Evolutionary conservation across 2,113 vertebrate genomes (phyloP).

Genomic region (Nannospalax galili): DNA sequence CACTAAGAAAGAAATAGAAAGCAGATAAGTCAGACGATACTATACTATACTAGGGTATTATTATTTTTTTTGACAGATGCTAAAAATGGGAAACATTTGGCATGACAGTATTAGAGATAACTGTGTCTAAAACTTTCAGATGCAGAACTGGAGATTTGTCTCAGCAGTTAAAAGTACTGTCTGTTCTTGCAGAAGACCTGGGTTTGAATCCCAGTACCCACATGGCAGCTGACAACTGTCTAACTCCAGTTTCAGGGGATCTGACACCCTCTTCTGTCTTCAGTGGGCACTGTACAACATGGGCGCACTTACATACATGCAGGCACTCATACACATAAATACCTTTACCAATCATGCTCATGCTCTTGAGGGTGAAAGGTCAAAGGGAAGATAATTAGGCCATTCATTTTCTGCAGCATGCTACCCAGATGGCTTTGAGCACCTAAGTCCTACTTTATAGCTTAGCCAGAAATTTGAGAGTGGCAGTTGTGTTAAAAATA

Average conservation of each 20-base stretch:
- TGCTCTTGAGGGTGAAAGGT: background rate
- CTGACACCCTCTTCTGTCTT: too few species aligned
- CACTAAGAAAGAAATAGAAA: constrained; percentile 50
- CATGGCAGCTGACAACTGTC: too few species aligned
- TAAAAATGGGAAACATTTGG: constrained; percentile 38
- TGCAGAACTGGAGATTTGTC: background rate
- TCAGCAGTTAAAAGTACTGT: too few species aligned
- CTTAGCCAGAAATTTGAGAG: constrained; percentile 27
- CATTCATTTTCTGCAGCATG: background rate
- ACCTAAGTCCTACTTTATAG: background rate
- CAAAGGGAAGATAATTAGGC: constrained; percentile 39
- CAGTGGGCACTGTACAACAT: too few species aligned
- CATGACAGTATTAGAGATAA: background rate
- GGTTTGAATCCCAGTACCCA: too few species aligned
- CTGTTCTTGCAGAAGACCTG: too few species aligned
- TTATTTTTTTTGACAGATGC: background rate
- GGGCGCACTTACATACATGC: too few species aligned
- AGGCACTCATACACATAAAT: background rate
- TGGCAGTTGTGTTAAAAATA: constrained; percentile 18
- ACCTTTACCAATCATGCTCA: constrained; percentile 27
- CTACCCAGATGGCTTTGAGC: background rate
- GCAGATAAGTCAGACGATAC: constrained; percentile 20
- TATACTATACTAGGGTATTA: background rate
- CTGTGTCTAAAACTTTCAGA: constrained; percentile 2
- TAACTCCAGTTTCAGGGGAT: too few species aligned